These are phyloP conservation scores for Gavialis gangeticus DNA, from an alignment of 2,113 vertebrate species.

Conservation along the genomic window DNA sequence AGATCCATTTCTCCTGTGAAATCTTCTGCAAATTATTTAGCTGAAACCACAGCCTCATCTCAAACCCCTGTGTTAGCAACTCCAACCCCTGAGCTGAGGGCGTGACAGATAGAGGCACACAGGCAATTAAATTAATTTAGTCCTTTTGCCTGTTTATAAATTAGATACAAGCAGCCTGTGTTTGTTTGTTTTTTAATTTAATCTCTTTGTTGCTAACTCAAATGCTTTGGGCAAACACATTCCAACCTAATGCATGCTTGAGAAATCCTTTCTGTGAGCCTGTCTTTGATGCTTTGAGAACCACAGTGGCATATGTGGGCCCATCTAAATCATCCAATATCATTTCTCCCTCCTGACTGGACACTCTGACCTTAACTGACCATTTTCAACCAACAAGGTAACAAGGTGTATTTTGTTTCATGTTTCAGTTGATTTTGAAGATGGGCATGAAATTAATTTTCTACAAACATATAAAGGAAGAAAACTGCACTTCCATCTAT, in stretches of 20 bases:
- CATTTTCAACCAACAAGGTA: neutral
- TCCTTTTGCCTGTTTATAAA: neutral
- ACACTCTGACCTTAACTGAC: neutral
- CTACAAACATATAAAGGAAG: neutral
- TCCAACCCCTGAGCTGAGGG: neutral
- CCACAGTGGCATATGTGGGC: too few relatives aligned
- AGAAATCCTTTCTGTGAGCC: neutral
- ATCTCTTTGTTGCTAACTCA: too few relatives aligned
- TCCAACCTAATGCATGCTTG: neutral
- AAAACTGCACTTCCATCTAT: neutral
- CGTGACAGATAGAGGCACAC: neutral
- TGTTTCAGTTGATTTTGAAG: neutral
- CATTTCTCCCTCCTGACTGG: neutral
- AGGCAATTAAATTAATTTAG: neutral
- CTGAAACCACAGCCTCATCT: neutral
- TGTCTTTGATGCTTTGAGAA: neutral
- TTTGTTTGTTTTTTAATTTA: neutral
- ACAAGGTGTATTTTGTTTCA: neutral
- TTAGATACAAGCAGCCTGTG: neutral
- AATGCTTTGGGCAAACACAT: neutral
- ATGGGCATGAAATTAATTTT: neutral
- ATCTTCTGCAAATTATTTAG: neutral
- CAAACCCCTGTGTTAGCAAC: rapidly evolving
- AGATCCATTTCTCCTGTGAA: neutral
- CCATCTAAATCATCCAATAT: neutral